Base-by-base conservation (phyloP, 2,888 invertebrate species). In the Cacoxenus indagator region DNA sequence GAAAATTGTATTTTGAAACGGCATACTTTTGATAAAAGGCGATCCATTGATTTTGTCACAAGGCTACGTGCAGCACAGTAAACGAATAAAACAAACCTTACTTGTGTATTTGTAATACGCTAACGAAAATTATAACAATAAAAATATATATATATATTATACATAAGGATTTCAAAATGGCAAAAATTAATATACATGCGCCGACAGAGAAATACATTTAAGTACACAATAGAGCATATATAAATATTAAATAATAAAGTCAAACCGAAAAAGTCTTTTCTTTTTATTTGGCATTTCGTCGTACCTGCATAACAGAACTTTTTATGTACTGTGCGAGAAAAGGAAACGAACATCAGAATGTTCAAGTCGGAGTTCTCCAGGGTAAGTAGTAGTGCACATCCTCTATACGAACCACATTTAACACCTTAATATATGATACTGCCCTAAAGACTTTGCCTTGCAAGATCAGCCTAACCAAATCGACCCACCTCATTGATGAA, bases 241-340 rank as follows among this genome's bases (percentile, higher is more conserved):
- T 69, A 62, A 71, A 73, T 70, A 73, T 70, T 76, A 69, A 68
- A 66, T 64, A 69, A 68, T 65, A 68, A 68, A 70, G 37, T 37
- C 37, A 37, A 37, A 37, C 8, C 9, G 14, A 8, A 37, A 5
- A 37, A 37, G 5, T 37, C 14, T 14, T 37, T 37, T n/a, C n/a
- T n/a, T n/a, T n/a, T n/a, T n/a, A n/a, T n/a, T n/a, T n/a, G n/a
- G n/a, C n/a, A n/a, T n/a, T n/a, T n/a, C n/a, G n/a, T n/a, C n/a
- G n/a, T n/a, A n/a, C n/a, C n/a, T n/a, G n/a, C n/a, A n/a, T n/a
- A n/a, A n/a, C n/a, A n/a, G n/a, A n/a, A n/a, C n/a, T n/a, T n/a
- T n/a, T n/a, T n/a, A n/a, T n/a, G n/a, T n/a, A n/a, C n/a, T n/a
- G n/a, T n/a, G n/a, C n/a, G n/a, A n/a, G n/a, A n/a, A n/a, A n/a